Conservation (phyloP, 2,888 invertebrate species). For the Raillietiella orientalis region DNA sequence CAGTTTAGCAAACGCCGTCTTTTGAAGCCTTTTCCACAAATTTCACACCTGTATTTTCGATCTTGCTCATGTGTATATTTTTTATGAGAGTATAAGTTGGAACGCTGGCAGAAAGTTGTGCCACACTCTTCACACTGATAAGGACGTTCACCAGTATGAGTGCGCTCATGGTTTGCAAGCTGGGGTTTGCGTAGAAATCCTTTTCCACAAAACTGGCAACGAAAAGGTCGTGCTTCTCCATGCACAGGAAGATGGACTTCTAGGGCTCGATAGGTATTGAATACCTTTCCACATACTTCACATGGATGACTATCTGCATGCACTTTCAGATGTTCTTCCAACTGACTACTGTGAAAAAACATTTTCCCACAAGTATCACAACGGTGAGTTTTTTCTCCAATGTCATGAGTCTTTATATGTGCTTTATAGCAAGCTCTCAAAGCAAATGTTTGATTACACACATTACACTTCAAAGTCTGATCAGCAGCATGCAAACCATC, state of each 20-base stretch:
- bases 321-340: constrained; percentile 3
- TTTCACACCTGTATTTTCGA: constrained; percentile 33
- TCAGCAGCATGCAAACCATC: constrained; percentile 31
- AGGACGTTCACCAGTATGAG: constrained; percentile 25
- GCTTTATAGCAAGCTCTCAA: constrained; percentile 43
- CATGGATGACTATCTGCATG: constrained; percentile 6
- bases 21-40: constrained; percentile 38
- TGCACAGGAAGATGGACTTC: constrained; percentile 48
- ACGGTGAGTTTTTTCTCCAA: not conserved
- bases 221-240: constrained; percentile 32
- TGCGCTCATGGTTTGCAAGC: constrained; percentile 42
- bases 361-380: constrained; percentile 3
- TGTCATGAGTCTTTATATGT: too few relatives aligned
- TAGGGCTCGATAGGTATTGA: constrained; percentile 37
- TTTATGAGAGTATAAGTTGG: constrained; percentile 45
- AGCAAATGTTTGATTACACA: constrained; percentile 36
- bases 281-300: constrained; percentile 24
- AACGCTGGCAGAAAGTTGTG: constrained; percentile 36
- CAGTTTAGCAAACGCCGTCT: constrained; percentile 35
- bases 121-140: constrained; percentile 37
- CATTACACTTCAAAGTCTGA: constrained; percentile 26
- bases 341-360: too few relatives aligned
- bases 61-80: constrained; percentile 33
- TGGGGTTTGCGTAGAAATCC: constrained; percentile 41
- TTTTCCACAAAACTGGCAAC: constrained; percentile 32